Evolutionary conservation across 2,797 vertebrate species (phyloP).

Genomic region (Chelidonichthys spinosus): DNA sequence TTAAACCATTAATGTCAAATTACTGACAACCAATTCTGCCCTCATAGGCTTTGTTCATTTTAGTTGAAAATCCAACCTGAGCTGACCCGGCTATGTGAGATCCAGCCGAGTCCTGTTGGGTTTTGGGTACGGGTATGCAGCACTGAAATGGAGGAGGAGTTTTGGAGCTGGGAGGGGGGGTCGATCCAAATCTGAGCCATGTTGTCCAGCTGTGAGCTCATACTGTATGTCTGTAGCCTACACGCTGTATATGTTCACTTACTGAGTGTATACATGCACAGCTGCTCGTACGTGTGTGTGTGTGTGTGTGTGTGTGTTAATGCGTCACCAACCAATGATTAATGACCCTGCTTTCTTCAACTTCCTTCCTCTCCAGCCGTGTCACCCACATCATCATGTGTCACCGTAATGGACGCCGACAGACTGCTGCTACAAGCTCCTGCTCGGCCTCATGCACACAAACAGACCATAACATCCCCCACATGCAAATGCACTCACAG

Average conservation of each 20-base stretch:
- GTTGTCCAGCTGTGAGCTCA: constrained; percentile 55
- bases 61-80: constrained; percentile 27
- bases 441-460: constrained; percentile 52
- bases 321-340: constrained; percentile 79
- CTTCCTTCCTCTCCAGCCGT: constrained; percentile 80
- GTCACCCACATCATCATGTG: constrained; percentile 76
- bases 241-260: constrained; percentile 26
- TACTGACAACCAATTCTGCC: not conserved
- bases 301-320: constrained; percentile 50
- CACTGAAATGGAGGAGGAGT: constrained; percentile 26
- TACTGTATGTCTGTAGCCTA: constrained; percentile 25
- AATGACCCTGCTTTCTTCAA: constrained; percentile 78
- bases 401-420: constrained; percentile 74
- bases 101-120: constrained; percentile 36
- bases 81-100: constrained; percentile 37
- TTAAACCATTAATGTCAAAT: constrained; percentile 1
- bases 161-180: constrained; percentile 23
- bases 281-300: constrained; percentile 48
- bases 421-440: constrained; percentile 64
- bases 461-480: constrained; percentile 58
- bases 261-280: constrained; percentile 49
- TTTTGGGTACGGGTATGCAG: constrained; percentile 31
- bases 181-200: constrained; percentile 45
- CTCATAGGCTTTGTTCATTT: not conserved
- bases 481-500: constrained; percentile 52